Evolutionary conservation across 2,888 invertebrate genomes (phyloP), one percentile per base, ranked within the genome.

Genomic region (Andrena chrysosceles): DNA sequence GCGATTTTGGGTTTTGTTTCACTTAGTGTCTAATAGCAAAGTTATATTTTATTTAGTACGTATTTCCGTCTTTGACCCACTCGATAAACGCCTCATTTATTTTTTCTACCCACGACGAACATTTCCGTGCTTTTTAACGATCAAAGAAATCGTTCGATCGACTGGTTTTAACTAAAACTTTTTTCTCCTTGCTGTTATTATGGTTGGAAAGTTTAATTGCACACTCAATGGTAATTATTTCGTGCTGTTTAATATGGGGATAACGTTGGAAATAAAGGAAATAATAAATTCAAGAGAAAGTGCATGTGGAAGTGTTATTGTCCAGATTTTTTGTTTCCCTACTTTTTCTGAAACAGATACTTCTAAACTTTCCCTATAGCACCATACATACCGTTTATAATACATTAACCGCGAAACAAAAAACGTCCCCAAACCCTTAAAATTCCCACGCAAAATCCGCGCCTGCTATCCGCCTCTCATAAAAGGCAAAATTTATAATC

Each of bases 241-340:
- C 29, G n/a, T 72, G 5, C 29, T 31, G 10, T 48, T 67, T 42
- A 23, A 76, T 62, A 31, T 6, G 16, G 23, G 29, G 26, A 69
- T 76, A 56, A 56, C 33, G 49, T 48, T 29, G 26, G 13, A 63
- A 54, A 63, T 10, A 56, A 56, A 49, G 63, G 7, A 48, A 20
- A 26, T 76, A 63, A 78, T 75, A 78, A 68, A 63, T 33, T n/a
- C 62, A 48, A 54, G 68, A 68, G 78, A 78, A 78, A 78, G 78
- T 68, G 68, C 42, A 29, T 13, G 29, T 68, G 66, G 42, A 31
- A 60, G 33, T 42, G 42, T 29, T 62, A 60, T 20, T 1, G 26
- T 7, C 5, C 7, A 42, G 2, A 2, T 26, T 59, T 69, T 7
- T 54, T 29, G 31, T 52, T 52, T 13, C 23, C n/a, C 20, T 23